Base-by-base conservation (phyloP, 2,113 vertebrate genomes). In the Melanocharis versteri region DNA sequence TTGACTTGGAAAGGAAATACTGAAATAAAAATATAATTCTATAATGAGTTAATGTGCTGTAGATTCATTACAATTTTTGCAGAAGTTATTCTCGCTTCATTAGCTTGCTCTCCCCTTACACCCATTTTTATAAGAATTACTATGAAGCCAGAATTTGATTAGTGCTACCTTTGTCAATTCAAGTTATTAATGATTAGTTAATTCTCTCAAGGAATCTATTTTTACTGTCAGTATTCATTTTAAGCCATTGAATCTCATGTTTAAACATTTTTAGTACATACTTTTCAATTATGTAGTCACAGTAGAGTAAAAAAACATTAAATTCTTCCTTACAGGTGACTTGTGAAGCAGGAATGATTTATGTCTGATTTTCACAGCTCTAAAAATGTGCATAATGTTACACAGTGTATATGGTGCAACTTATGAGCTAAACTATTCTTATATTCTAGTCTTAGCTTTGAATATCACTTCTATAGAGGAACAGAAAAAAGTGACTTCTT, bases 131-230 rank as follows among this genome's bases (percentile, higher is more conserved):
- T 93, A 95, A 94, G 89, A 94, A 89, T 90, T 95, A 95, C 89
- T 97, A 86, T 76, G 87, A 94, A 95, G 56, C 56, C 17, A 89
- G 89, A 95, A 95, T 94, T 97, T 97, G 87, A 93, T 97, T 97
- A 97, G 84, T 89, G 58, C 93, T 90, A 93, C 65, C 10, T 97
- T 97, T 97, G 96, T 97, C 96, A 97, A 95, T 92, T 97, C 94
- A 94, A 64, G 85, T 96, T 98, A 93, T 96, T 97, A 98, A 97
- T 96, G 96, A 96, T 93, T 93, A 95, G 91, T 96, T 97, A 97
- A 95, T 94, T 96, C 92, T 93, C 91, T 94, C 87, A 91, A 94
- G 87, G 64, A 94, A 95, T 93, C 96, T 97, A 97, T 97, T 96
- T 97, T 97, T 95, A 97, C 90, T 75, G 84, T 82, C 89, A 89